Conservation (phyloP, 2,888 invertebrate species). For the Abrostola triplasia region DNA sequence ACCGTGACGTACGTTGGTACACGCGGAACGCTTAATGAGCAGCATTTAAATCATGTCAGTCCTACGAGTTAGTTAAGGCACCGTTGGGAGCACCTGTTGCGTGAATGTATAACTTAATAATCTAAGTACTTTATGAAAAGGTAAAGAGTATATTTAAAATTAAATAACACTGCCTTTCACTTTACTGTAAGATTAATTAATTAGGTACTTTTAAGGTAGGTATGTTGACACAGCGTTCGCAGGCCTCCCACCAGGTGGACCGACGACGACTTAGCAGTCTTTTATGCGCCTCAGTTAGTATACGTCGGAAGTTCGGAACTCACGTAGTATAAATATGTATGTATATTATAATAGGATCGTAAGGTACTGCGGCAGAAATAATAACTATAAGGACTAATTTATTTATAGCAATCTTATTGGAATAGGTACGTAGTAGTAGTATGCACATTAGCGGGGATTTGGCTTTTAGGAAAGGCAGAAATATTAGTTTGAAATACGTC, state of each 20-base stretch:
- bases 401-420: too few relatives aligned
- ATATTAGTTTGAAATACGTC: too few relatives aligned
- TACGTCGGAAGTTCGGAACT: not conserved
- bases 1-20: too few relatives aligned
- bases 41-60: conserved; percentile 9
- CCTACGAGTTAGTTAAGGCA: not conserved
- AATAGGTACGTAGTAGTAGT: too few relatives aligned
- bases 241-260: too few relatives aligned
- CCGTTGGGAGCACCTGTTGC: not conserved
- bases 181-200: too few relatives aligned
- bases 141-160: not conserved
- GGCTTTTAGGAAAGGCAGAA: too few relatives aligned
- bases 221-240: too few relatives aligned
- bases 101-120: not conserved
- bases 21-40: conserved; percentile 14
- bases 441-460: too few relatives aligned
- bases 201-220: too few relatives aligned
- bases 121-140: not conserved
- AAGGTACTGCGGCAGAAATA: not conserved
- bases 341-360: not conserved
- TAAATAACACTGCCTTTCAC: too few relatives aligned
- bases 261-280: not conserved
- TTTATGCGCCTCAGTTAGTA: not conserved
- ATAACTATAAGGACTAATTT: not conserved
- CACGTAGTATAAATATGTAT: not conserved